Percentiles rank a stretch among this genome's conserved stretches.
phyloP scores from a whole-genome alignment of 1,140 invertebrate genomes.

The Heliothis subflexa region DNA sequence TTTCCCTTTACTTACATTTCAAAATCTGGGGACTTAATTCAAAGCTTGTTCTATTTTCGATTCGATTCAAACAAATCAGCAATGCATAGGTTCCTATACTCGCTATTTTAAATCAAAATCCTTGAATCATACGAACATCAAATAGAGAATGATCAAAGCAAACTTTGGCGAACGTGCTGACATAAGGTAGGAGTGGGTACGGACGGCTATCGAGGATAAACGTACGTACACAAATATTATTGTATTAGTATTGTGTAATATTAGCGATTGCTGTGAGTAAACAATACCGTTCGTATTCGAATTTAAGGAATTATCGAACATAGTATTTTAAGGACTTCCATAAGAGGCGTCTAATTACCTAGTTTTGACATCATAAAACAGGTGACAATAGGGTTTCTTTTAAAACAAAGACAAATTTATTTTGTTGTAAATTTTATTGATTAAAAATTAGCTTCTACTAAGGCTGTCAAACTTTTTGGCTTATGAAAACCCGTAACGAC shows the following conservation, averaged over 20 bases:
- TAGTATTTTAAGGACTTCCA: no score
- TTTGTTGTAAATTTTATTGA: no score
- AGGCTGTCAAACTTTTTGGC: no score
- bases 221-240: slow-evolving; percentile 10
- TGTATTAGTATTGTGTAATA: slow-evolving; percentile 15
- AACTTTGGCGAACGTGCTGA: slow-evolving; percentile 8
- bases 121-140: not conserved
- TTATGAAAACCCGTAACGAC: no score
- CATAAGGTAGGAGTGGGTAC: slow-evolving; percentile 10
- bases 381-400: no score
- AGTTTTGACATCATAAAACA: no score
- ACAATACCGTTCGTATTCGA: not conserved
- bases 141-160: slow-evolving; percentile 27
- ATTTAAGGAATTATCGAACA: no score
- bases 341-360: no score
- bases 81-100: not conserved
- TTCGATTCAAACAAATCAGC: not conserved
- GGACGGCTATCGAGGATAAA: not conserved
- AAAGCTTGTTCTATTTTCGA: not conserved
- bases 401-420: no score
- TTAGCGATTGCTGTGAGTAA: not conserved
- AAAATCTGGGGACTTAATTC: no score
- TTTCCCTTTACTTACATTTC: no score
- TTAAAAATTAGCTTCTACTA: no score
- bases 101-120: not conserved